Conservation (phyloP, 2,797 vertebrate species). For the Heliangelus exortis region DNA sequence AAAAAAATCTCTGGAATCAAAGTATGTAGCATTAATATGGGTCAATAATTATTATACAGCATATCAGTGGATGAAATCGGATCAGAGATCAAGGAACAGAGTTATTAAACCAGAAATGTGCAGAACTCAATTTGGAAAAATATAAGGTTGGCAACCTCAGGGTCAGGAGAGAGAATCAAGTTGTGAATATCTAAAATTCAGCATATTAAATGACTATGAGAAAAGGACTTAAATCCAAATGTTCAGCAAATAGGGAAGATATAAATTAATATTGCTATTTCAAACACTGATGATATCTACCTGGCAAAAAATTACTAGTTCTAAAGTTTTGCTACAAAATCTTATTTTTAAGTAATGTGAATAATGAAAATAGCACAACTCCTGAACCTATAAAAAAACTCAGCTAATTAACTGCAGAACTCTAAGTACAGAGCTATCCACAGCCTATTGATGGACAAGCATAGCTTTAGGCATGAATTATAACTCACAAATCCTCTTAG, state of each 20-base stretch:
- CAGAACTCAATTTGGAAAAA: not conserved
- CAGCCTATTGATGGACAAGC: constrained; percentile 34
- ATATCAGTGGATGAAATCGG: not conserved
- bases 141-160: not conserved
- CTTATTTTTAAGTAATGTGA: not conserved
- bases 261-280: constrained; percentile 1
- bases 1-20: not conserved
- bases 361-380: constrained; percentile 29
- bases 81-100: constrained; percentile 2
- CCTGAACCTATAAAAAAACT: not conserved
- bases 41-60: not conserved
- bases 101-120: not conserved
- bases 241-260: not conserved
- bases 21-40: not conserved
- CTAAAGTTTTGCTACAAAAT: not conserved
- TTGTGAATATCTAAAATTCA: constrained; percentile 4
- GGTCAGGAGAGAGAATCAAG: not conserved
- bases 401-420: constrained; percentile 48
- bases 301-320: not conserved
- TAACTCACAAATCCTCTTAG: constrained; percentile 63
- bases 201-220: not conserved
- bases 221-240: not conserved
- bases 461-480: constrained; percentile 55
- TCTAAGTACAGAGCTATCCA: not conserved
- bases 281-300: not conserved